These are phyloP conservation scores for Hippocampus zosterae DNA, from an alignment of 2,113 vertebrate genomes.

Conservation along the genomic window DNA sequence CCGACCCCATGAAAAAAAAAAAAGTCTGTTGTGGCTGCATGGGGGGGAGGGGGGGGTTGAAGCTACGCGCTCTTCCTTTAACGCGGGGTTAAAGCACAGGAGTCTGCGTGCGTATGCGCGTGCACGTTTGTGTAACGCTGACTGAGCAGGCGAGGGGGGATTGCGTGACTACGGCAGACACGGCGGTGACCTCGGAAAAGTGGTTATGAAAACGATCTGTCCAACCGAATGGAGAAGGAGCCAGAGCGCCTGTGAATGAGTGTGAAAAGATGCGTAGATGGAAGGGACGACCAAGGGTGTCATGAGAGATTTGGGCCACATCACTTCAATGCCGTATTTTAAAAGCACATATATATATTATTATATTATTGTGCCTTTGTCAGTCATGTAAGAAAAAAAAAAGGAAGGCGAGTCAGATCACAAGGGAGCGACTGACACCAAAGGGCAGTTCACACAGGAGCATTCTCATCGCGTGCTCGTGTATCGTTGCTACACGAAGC, in stretches of 20 bases:
- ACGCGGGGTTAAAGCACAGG: slow-evolving; percentile 42
- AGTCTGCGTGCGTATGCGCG: slow-evolving; percentile 3
- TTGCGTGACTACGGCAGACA: slow-evolving; percentile 89
- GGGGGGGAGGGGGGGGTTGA: slow-evolving; percentile 20
- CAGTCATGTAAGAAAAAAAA: background rate
- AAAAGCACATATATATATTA: background rate
- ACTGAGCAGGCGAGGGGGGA: slow-evolving; percentile 70
- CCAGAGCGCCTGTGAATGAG: slow-evolving; percentile 52
- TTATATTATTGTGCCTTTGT: no score
- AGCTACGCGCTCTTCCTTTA: slow-evolving; percentile 67
- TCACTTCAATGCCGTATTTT: background rate
- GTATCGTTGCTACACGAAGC: slow-evolving; percentile 15
- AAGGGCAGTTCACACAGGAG: slow-evolving; percentile 15
- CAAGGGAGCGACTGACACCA: slow-evolving; percentile 15
- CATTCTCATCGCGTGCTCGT: slow-evolving; percentile 12
- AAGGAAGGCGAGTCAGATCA: slow-evolving; percentile 1
- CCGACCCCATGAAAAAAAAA: slow-evolving; percentile 52
- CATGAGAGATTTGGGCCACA: background rate
- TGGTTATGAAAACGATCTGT: slow-evolving; percentile 87
- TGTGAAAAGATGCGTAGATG: slow-evolving; percentile 50
- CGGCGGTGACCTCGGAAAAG: slow-evolving; percentile 84
- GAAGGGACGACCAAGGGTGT: slow-evolving; percentile 35
- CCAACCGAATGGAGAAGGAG: slow-evolving; percentile 68
- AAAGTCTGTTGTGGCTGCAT: slow-evolving; percentile 45
- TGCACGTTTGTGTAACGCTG: slow-evolving; percentile 54